Percentiles rank a stretch among this genome's conserved stretches.
These are phyloP conservation scores for Monochamus alternatus DNA, from an alignment of 2,888 invertebrate genomes.

Conservation along the genomic window DNA sequence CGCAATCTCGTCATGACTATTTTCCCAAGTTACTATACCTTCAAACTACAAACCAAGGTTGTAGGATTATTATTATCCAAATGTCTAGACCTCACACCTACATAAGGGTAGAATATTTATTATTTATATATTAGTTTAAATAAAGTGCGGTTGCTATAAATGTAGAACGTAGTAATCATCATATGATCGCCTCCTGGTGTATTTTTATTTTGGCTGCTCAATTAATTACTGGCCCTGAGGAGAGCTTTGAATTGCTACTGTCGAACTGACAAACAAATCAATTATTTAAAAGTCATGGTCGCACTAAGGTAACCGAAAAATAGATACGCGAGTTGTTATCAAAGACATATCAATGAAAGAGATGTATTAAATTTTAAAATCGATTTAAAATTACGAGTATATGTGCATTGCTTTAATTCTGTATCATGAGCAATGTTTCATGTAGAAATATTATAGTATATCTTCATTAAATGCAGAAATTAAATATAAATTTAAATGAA, in stretches of 20 bases:
- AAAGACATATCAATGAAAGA: background rate
- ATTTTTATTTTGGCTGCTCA: conserved; percentile 40
- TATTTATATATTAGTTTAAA: background rate
- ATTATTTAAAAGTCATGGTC: conserved; percentile 8
- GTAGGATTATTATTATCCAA: background rate
- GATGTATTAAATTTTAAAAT: too few relatives aligned
- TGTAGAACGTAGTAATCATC: background rate
- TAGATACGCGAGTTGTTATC: background rate
- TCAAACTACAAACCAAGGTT: background rate
- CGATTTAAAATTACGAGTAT: too few relatives aligned
- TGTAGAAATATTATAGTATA: too few relatives aligned
- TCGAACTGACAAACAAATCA: conserved; percentile 14
- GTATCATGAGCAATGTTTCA: too few relatives aligned
- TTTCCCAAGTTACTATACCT: background rate
- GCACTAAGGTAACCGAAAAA: background rate
- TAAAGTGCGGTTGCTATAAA: background rate
- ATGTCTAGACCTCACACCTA: background rate
- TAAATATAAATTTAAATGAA: too few relatives aligned
- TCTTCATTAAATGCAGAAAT: too few relatives aligned
- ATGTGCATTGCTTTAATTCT: too few relatives aligned
- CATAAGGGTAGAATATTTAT: background rate
- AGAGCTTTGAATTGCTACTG: conserved; percentile 36
- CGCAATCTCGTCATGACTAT: background rate
- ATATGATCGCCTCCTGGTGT: conserved; percentile 25
- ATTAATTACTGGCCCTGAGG: conserved; percentile 43